Percentiles rank a stretch among this genome's conserved stretches.
Evolutionary conservation across 2,888 invertebrate genomes (phyloP).

Genomic region (Sarcophaga subvicina): DNA sequence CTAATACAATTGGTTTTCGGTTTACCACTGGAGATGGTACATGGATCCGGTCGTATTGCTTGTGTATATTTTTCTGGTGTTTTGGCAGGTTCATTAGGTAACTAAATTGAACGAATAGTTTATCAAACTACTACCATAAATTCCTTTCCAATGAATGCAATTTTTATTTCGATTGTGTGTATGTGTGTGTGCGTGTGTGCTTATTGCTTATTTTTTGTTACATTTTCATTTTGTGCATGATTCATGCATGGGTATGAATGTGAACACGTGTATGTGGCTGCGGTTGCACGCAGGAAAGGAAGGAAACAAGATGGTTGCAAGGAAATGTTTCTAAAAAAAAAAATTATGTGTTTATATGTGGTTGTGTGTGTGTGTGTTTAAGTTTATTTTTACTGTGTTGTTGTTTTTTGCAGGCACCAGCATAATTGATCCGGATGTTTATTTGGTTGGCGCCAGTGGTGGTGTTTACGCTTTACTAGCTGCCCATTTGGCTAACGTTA

Average conservation of each 20-base stretch:
- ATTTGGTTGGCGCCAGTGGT: constrained; percentile 97
- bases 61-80: constrained; percentile 97
- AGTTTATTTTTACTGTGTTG: constrained; percentile 16
- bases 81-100: constrained; percentile 88
- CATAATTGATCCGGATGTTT: constrained; percentile 96
- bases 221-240: constrained; percentile 1
- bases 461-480: constrained; percentile 98
- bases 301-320: constrained; percentile 20
- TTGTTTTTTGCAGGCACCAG: constrained; percentile 86
- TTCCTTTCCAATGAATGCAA: constrained; percentile 19
- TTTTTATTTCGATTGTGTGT: constrained; percentile 16
- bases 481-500: constrained; percentile 97
- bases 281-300: constrained; percentile 6
- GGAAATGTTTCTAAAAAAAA: not conserved
- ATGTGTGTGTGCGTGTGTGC: not conserved
- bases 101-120: not conserved
- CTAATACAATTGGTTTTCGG: constrained; percentile 96
- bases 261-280: too few relatives aligned
- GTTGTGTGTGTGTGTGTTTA: constrained; percentile 9
- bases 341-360: constrained; percentile 6
- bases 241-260: not conserved
- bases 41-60: constrained; percentile 94
- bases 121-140: not conserved
- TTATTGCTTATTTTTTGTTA: not conserved
- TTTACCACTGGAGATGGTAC: constrained; percentile 97